Base-by-base conservation (phyloP, 1,140 invertebrate species). In the Nasonia giraulti region DNA sequence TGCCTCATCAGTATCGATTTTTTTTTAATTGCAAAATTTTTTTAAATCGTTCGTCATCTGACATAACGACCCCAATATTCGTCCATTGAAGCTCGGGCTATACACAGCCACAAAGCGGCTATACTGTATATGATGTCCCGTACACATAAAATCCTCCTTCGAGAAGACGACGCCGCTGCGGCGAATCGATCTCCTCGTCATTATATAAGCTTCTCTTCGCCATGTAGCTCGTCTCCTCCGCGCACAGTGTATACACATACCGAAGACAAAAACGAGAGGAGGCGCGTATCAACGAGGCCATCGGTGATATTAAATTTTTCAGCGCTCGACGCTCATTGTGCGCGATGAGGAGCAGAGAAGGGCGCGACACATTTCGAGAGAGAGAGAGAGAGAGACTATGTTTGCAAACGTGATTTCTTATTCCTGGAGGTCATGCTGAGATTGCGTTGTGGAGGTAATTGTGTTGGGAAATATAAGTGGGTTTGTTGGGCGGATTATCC, bases 221-320 rank as follows among this genome's bases (percentile, higher is more conserved):
- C 55, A 4, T 62, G 17, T n/a, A 62, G 55, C 17, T 62, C 17
- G 55, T 62, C 14, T 62, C 4, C 33, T 37, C 33, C 33, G 33
- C 55, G n/a, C 17, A 3, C 17, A 62, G 14, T 50, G 12, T 17
- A 50, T 50, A 69, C n/a, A 31, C 17, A 71, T 33, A 31, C 17
- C 69, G 23, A 12, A 12, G 31, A 10, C 27, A 31, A 33, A 71
- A 71, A 76, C 27, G 74, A 37, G 17, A n/a, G 17, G 47, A n/a
- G 17, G 47, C 50, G 37, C 47, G 31, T 80, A 74, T 76, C 77
- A 76, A 85, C 40, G 78, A 76, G 71, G 71, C 27, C 62, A 80
- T 81, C 79, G 66, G 12, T 12, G 62, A 44, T 81, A 81, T 81
- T 80, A 68, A 62, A 80, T 80, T 80, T 80, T 80, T 66, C 23